phyloP scores from a whole-genome alignment of 2,113 vertebrate species.

The Lota lota region DNA sequence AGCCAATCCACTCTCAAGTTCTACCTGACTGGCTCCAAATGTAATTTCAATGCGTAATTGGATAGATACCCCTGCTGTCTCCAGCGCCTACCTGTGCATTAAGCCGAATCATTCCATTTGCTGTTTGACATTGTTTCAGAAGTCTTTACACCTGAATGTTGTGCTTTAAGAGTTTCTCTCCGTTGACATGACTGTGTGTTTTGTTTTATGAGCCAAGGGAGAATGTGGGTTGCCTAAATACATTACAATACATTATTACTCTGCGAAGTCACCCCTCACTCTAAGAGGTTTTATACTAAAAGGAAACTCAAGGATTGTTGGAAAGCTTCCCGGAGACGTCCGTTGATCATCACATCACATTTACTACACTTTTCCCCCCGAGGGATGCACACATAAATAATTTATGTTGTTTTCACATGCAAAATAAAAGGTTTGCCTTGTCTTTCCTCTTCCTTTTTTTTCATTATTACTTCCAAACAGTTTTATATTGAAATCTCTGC shows the following conservation, averaged over 20 bases:
- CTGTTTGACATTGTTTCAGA: conserved; percentile 62
- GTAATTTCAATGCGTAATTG: conserved; percentile 69
- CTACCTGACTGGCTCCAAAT: conserved; percentile 67
- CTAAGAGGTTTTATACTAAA: conserved; percentile 36
- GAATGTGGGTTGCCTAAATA: conserved; percentile 21
- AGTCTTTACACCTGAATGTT: conserved; percentile 42
- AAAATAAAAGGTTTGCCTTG: conserved; percentile 43
- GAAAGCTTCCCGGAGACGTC: conserved; percentile 32
- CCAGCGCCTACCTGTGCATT: conserved; percentile 61
- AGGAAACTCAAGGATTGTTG: conserved; percentile 39
- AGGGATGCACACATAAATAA: conserved; percentile 19
- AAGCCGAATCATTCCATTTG: conserved; percentile 60
- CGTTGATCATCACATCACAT: conserved; percentile 48
- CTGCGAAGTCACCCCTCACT: conserved; percentile 20
- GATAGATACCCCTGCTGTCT: conserved; percentile 60
- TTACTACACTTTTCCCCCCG: conserved; percentile 45
- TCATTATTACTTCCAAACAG: too few species aligned
- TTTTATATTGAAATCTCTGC: conserved; percentile 43
- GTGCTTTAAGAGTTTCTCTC: conserved; percentile 41
- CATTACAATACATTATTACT: conserved; percentile 26
- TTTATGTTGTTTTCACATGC: conserved; percentile 47
- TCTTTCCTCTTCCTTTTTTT: conserved; percentile 44
- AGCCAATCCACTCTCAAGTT: conserved; percentile 48
- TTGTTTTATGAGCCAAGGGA: background rate
- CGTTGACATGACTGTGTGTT: conserved; percentile 18